Evolutionary conservation across 1,140 invertebrate species (phyloP), one percentile per base, ranked within the genome.

Genomic region (Bombus breviceps): DNA sequence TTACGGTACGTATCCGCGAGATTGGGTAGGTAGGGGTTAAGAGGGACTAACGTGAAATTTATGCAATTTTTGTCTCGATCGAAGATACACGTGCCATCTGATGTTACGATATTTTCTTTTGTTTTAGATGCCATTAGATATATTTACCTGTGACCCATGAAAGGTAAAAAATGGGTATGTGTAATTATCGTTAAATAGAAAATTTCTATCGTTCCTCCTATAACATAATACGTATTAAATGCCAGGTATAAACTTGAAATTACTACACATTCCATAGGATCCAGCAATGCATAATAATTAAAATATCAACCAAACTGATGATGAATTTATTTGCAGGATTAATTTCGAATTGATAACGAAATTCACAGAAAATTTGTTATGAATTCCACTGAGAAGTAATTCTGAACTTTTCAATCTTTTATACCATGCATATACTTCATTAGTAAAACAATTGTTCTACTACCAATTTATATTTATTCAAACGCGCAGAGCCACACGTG

Each of bases 1-100:
- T 88, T 83, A 89, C 81, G 62, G 81, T 5, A 43, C 28, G 53
- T 41, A 39, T 71, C 9, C 25, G 43, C 22, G 59, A 37, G n/a
- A 28, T n/a, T n/a, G 28, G 34, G 0, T 25, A 8, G 3, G 57
- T 28, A 28, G 57, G 28, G 25, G 57, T 12, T 59, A 25, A 59
- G 9, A n/a, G 59, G 3, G 25, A 28, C 25, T 8, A 22, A 12
- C 41, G 71, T 43, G 68, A 57, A 73, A 85, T 85, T 85, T 74
- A 75, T 37, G 75, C 32, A n/a, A 75, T 28, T 68, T 74, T 75
- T 32, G 47, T 34, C 43, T 39, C 59, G 62, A 81, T 68, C 53
- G 59, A 6, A 34, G 78, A 28, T 39, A 62, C 10, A 12, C 59
- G 28, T 8, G 59, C 3, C 28, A n/a, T 62, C 59, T 9, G 15